Conservation (phyloP, 2,797 vertebrate species). For the Crenuchus spilurus region DNA sequence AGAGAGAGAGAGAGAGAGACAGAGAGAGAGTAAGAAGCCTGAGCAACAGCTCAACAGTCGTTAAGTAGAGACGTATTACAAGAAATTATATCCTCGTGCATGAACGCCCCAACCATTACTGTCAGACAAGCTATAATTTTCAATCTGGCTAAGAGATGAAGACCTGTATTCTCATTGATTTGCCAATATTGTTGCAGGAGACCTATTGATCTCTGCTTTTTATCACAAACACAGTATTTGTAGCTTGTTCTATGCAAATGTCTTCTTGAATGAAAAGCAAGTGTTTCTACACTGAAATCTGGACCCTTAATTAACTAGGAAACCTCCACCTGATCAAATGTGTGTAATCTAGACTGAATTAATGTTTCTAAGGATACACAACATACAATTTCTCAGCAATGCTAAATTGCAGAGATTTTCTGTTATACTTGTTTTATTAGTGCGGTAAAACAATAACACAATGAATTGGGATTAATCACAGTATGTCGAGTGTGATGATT, state of each 20-base stretch:
- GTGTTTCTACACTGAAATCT: no score
- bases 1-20: neutral
- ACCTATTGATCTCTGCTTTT: constrained; percentile 74
- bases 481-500: no score
- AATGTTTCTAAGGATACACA: no score
- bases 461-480: no score
- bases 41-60: constrained; percentile 66
- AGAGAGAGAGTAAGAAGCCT: constrained; percentile 33
- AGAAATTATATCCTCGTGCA: constrained; percentile 64
- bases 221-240: constrained; percentile 65
- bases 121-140: constrained; percentile 77
- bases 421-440: no score
- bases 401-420: no score
- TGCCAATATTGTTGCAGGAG: constrained; percentile 69
- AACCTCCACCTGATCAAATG: no score
- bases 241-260: neutral
- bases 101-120: constrained; percentile 69
- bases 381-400: no score
- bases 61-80: constrained; percentile 62
- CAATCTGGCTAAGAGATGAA: constrained; percentile 71
- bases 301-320: no score
- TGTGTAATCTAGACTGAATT: no score
- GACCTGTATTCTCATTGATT: constrained; percentile 78
- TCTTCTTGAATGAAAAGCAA: no score
- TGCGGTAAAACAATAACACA: no score